Evolutionary conservation across 1,140 invertebrate genomes (phyloP).

Genomic region (Lasioglossum albipes): DNA sequence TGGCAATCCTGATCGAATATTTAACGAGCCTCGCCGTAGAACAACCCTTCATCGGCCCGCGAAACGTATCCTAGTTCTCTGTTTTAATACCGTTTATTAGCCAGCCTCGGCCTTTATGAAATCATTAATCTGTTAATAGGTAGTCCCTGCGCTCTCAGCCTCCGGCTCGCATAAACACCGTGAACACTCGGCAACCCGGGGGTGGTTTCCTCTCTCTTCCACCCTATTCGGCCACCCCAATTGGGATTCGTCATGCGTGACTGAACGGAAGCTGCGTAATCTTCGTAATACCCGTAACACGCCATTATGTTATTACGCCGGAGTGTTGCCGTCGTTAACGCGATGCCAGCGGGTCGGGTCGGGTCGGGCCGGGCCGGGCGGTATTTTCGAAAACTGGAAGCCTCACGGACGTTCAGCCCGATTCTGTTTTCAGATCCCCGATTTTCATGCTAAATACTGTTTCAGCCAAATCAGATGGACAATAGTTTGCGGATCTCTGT

Average conservation of each 20-base stretch:
- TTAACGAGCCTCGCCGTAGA: background rate
- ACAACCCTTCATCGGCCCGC: background rate
- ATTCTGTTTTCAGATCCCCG: background rate
- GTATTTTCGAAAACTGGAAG: constrained; percentile 48
- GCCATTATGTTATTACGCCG: constrained; percentile 70
- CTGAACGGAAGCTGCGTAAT: constrained; percentile 70
- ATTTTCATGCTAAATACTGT: no score
- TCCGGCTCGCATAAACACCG: constrained; percentile 42
- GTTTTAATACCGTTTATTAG: constrained; percentile 45
- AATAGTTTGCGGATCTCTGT: no score
- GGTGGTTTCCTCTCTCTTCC: no score
- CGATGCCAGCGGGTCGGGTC: background rate
- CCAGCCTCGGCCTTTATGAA: constrained; percentile 59
- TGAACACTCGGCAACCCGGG: constrained; percentile 34
- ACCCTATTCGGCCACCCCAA: constrained; percentile 37
- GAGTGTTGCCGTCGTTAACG: constrained; percentile 50
- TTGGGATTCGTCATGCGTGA: constrained; percentile 67
- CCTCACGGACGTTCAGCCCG: background rate
- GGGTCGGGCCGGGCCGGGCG: constrained; percentile 1
- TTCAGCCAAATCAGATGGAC: no score
- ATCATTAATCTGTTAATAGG: constrained; percentile 73
- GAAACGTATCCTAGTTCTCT: background rate
- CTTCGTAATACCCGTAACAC: constrained; percentile 67
- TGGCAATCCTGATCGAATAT: no score
- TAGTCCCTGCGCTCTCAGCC: background rate